These are phyloP conservation scores for Rynchops niger DNA, from an alignment of 2,113 vertebrate species.

Conservation along the genomic window DNA sequence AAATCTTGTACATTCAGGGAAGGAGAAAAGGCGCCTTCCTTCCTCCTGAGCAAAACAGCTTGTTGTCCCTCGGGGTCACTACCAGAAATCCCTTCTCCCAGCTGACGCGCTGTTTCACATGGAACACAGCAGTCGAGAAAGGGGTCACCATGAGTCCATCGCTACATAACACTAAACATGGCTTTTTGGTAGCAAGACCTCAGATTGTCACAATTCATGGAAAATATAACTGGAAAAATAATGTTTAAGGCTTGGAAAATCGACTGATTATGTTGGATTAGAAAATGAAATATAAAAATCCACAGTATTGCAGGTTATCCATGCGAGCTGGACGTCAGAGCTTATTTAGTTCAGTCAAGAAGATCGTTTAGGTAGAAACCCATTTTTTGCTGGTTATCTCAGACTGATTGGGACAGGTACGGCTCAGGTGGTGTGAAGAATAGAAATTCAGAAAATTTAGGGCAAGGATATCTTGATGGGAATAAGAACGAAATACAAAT, in stretches of 20 bases:
- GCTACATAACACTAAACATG: not conserved
- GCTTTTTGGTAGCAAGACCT: not conserved
- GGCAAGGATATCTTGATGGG: not conserved
- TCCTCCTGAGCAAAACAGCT: not conserved
- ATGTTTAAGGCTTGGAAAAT: not conserved
- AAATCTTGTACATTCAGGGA: not conserved
- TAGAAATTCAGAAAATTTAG: not conserved
- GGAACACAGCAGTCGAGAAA: not conserved
- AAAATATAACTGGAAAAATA: not conserved
- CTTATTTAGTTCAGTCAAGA: not conserved
- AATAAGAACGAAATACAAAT: not conserved
- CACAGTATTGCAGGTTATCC: not conserved
- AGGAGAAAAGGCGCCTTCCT: not conserved
- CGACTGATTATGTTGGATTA: not conserved
- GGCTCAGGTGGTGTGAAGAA: not conserved
- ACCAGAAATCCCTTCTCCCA: not conserved
- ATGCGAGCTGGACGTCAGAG: not conserved
- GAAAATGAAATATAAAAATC: not conserved
- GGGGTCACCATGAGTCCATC: rapidly evolving
- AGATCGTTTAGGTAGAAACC: not conserved
- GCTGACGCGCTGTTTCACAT: not conserved
- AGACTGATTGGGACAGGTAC: not conserved
- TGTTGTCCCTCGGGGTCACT: not conserved
- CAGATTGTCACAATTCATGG: not conserved
- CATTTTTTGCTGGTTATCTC: not conserved